Base-by-base conservation (phyloP, 2,888 invertebrate species). In the Drosophila nr. medialis region DNA sequence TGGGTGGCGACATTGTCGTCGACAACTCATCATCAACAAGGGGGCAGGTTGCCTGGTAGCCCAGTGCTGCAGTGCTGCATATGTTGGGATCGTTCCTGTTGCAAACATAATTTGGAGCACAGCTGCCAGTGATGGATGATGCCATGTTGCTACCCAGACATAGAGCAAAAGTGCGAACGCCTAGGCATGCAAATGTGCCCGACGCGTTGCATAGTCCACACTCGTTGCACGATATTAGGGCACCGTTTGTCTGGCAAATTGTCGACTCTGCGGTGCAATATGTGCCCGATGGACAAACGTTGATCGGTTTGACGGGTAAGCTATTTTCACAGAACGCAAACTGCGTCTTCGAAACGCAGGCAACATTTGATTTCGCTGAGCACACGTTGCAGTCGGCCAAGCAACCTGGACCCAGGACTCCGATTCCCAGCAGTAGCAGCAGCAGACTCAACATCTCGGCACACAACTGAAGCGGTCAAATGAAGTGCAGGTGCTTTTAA, bases 101-200 rank as follows among this genome's bases (percentile, higher is more conserved):
- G 61, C 86, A 87, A 1, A 72, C 72, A 40, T 60, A 29, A 30
- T 69, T 11, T 0, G 66, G 66, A 0, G 65, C 53, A 56, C 86
- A 87, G 34, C 65, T 59, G 4, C 80, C 83, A 2, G 62, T 74
- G 30, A 83, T 77, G 27, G n/a, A 10, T 0, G 76, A 53, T 2
- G 61, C 24, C 0, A 0, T 24, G 0, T 0, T 0, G 0, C 1
- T 21, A 27, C 85, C 86, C 30, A 89, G 59, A 32, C 89, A 89
- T 32, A 89, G 72, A 0, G 80, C 75, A 45, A 83, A 89, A 1
- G 64, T 75, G 10, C 73, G 62, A 0, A 76, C 72, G 0, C 79
- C 80, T 0, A 68, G 29, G 34, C 89, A 90, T 24, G 89, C 89
- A 40, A 83, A 84, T 5, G 21, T 68, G 0, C n/a, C 18, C 1